Conservation (phyloP, 1,140 invertebrate genomes). For the Cydia splendana region DNA sequence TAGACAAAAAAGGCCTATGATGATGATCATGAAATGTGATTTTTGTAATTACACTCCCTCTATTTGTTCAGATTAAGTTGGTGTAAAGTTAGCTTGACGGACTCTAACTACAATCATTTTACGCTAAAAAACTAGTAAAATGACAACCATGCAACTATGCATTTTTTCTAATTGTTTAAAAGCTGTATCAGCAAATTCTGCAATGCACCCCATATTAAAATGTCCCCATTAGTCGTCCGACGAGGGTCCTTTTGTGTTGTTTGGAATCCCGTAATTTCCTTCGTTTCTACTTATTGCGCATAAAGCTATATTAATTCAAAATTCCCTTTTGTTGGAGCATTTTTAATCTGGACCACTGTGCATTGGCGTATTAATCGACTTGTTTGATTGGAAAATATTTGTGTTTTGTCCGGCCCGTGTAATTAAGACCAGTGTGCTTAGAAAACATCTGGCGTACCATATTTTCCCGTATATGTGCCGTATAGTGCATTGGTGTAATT, state of each 20-base stretch:
- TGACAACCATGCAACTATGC: neutral
- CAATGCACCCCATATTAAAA: conserved; percentile 73
- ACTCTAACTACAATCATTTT: neutral
- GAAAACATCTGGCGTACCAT: neutral
- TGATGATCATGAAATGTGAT: too few species aligned
- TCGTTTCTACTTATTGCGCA: conserved; percentile 69
- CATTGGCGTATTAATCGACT: conserved; percentile 31
- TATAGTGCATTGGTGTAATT: neutral
- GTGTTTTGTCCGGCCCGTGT: conserved; percentile 3
- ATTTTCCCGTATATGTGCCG: neutral
- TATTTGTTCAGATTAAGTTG: too few species aligned
- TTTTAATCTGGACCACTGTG: conserved; percentile 66
- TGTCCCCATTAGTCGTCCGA: conserved; percentile 68
- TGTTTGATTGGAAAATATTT: conserved; percentile 19
- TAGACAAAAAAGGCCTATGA: too few species aligned
- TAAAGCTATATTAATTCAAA: conserved; percentile 62
- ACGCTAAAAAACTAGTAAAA: neutral
- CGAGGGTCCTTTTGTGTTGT: conserved; percentile 70
- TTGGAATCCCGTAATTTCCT: conserved; percentile 76
- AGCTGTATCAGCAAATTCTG: conserved; percentile 33
- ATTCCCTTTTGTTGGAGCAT: conserved; percentile 61
- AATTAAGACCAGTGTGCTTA: conserved; percentile 11
- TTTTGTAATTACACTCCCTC: too few species aligned
- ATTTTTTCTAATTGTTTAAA: conserved; percentile 67
- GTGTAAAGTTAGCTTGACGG: too few species aligned